Evolutionary conservation across 2,797 vertebrate species (phyloP).

Genomic region (Pseudomugil gertrudae): DNA sequence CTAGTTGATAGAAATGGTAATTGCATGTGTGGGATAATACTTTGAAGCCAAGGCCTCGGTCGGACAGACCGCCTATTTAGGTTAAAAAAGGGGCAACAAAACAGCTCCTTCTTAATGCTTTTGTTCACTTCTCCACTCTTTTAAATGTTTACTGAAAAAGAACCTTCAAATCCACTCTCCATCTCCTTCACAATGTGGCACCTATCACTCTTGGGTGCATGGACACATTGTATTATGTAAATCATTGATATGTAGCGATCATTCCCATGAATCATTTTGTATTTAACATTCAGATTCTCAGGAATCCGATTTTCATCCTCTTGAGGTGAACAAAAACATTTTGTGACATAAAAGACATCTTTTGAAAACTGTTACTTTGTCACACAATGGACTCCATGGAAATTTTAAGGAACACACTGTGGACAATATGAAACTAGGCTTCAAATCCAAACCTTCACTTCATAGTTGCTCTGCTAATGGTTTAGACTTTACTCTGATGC

Average conservation of each 20-base stretch:
- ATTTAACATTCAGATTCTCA: constrained; percentile 75
- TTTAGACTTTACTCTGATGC: constrained; percentile 13
- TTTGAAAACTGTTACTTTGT: constrained; percentile 56
- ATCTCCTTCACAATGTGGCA: constrained; percentile 80
- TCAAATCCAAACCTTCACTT: constrained; percentile 17
- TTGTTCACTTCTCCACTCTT: constrained; percentile 82
- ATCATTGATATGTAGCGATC: constrained; percentile 77
- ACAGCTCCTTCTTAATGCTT: constrained; percentile 85
- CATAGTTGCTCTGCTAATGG: constrained; percentile 5
- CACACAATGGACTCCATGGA: constrained; percentile 28
- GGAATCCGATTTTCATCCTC: constrained; percentile 75
- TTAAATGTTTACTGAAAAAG: constrained; percentile 88
- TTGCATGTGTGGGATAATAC: constrained; percentile 91
- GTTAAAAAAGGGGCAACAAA: constrained; percentile 85
- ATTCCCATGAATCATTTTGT: constrained; percentile 80
- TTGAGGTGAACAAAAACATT: constrained; percentile 72
- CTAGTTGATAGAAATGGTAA: constrained; percentile 97
- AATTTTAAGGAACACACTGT: constrained; percentile 14
- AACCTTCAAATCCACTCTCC: constrained; percentile 84
- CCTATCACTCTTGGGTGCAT: constrained; percentile 80
- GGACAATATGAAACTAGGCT: constrained; percentile 15
- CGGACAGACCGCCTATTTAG: constrained; percentile 87
- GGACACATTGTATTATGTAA: constrained; percentile 74
- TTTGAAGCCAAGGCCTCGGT: constrained; percentile 83
- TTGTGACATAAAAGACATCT: constrained; percentile 52